phyloP scores from a whole-genome alignment of 2,113 vertebrate genomes.

The Scalopus aquaticus region DNA sequence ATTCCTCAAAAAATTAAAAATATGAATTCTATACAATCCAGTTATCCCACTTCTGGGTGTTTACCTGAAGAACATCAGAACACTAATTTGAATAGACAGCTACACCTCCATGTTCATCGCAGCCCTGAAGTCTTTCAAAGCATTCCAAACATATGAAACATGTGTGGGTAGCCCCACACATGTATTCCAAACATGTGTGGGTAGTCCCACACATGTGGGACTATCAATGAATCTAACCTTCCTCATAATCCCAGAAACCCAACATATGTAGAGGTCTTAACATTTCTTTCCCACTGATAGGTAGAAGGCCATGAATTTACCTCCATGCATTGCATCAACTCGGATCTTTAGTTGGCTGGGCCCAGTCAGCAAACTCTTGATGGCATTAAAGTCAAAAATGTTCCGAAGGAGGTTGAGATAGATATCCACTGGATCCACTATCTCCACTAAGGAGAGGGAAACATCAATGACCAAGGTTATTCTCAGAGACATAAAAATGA shows the following conservation, averaged over 20 bases:
- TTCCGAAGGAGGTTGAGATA: constrained; percentile 95
- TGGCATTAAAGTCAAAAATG: constrained; percentile 95
- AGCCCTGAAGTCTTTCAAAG: constrained; percentile 1
- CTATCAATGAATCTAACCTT: neutral
- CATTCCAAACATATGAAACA: neutral
- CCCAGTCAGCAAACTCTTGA: constrained; percentile 95
- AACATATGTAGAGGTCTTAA: neutral
- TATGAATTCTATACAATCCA: no score
- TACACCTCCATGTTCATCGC: no score
- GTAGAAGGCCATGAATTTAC: constrained; percentile 78
- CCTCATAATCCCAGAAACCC: constrained; percentile 5
- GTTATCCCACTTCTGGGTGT: no score
- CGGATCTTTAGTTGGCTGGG: constrained; percentile 95
- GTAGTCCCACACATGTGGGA: neutral
- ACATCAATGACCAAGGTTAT: neutral
- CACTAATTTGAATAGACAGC: no score
- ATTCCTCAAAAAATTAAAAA: no score
- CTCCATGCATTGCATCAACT: constrained; percentile 98
- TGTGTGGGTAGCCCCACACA: no score
- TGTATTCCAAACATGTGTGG: no score
- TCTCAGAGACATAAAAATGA: neutral
- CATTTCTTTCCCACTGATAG: neutral
- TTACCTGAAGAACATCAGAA: no score
- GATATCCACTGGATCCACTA: constrained; percentile 97
- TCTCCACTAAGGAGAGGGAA: constrained; percentile 91